Percentiles rank a stretch among this genome's conserved stretches.
Conservation (phyloP, 2,888 invertebrate genomes). For the Heliconius cydno region DNA sequence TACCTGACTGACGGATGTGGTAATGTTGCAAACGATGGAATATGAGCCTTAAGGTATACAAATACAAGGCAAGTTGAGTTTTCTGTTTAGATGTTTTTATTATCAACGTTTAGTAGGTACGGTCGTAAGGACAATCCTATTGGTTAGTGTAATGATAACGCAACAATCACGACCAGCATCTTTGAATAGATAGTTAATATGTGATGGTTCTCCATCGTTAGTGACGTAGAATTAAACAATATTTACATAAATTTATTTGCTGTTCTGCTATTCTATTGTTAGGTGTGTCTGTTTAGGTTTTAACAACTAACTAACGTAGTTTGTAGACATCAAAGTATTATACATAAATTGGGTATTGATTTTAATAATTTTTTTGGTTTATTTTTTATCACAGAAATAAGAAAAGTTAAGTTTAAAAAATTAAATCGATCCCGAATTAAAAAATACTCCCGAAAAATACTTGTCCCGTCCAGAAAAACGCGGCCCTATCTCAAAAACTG, state of each 20-base stretch:
- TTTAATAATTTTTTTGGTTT: too few species aligned
- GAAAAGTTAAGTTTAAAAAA: too few species aligned
- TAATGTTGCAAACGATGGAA: constrained; percentile 50
- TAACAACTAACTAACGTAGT: neutral
- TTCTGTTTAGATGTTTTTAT: constrained; percentile 56
- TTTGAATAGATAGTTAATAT: constrained; percentile 77
- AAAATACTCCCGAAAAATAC: too few species aligned
- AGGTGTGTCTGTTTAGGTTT: neutral
- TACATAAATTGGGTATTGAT: too few species aligned
- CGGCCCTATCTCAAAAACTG: too few species aligned
- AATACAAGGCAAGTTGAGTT: constrained; percentile 58
- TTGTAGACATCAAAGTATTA: neutral
- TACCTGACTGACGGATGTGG: constrained; percentile 61
- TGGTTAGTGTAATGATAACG: constrained; percentile 73
- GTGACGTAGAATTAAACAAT: constrained; percentile 41
- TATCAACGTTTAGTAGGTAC: constrained; percentile 60
- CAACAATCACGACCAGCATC: constrained; percentile 75
- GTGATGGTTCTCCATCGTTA: constrained; percentile 57
- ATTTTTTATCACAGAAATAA: too few species aligned
- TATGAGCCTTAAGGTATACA: constrained; percentile 58
- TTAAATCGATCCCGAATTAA: too few species aligned
- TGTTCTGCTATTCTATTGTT: constrained; percentile 2
- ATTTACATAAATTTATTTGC: constrained; percentile 32
- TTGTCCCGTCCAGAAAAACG: too few species aligned
- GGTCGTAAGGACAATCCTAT: constrained; percentile 69